A percentile compares a stretch with the other conserved stretches of the same genome.
phyloP scores from a whole-genome alignment of 2,888 invertebrate species.

The Ichneumoninae sp. region DNA sequence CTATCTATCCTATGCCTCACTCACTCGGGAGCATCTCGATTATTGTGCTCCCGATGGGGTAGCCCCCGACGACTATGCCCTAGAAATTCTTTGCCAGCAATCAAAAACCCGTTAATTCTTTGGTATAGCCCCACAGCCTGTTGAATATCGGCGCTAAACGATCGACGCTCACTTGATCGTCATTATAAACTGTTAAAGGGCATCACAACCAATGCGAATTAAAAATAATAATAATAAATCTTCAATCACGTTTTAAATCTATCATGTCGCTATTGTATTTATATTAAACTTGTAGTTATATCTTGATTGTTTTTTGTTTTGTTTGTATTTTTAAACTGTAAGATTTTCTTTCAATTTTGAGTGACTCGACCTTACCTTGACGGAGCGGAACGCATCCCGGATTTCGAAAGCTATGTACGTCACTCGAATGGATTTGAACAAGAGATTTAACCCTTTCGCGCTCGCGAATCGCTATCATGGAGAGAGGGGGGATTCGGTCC shows the following conservation, averaged over 20 bases:
- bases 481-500: slow-evolving; percentile 1
- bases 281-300: too few relatives aligned
- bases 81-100: slow-evolving; percentile 56
- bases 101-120: slow-evolving; percentile 60
- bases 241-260: background rate
- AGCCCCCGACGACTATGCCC: slow-evolving; percentile 34
- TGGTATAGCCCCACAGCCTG: slow-evolving; percentile 30
- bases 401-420: slow-evolving; percentile 6
- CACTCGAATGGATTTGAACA: slow-evolving; percentile 1
- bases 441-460: slow-evolving; percentile 20
- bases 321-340: background rate
- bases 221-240: background rate
- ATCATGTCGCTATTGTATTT: too few relatives aligned
- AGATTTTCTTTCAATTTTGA: background rate
- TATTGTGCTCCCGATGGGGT: slow-evolving; percentile 48
- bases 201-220: background rate
- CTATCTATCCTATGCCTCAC: slow-evolving; percentile 49
- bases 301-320: background rate
- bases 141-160: slow-evolving; percentile 45
- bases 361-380: background rate
- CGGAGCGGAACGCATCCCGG: background rate
- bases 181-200: slow-evolving; percentile 23
- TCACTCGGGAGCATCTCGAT: slow-evolving; percentile 13
- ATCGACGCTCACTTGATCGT: slow-evolving; percentile 19
- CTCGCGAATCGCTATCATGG: slow-evolving; percentile 27